Conservation (phyloP, 1,140 invertebrate genomes). For the Pomacea maculata region DNA sequence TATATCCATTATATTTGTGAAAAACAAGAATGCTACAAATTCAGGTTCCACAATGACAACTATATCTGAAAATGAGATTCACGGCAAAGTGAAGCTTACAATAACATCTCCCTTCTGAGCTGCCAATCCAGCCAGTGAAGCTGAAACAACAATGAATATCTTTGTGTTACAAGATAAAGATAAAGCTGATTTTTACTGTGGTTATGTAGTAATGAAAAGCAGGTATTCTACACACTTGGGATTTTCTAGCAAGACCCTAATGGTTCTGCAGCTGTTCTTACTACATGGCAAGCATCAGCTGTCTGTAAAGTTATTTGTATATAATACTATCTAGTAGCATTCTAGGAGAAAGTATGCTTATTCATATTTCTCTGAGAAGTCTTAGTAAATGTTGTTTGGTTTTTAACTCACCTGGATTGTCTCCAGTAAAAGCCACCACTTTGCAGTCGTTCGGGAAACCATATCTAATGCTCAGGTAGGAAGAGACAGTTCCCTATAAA, state of each 20-base stretch:
- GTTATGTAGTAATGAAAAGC: too few relatives aligned
- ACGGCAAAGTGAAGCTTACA: conserved; percentile 65
- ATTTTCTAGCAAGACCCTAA: too few relatives aligned
- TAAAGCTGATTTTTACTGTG: too few relatives aligned
- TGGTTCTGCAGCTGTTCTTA: too few relatives aligned
- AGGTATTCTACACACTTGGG: too few relatives aligned
- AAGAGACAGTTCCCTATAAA: conserved; percentile 74
- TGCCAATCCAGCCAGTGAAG: conserved; percentile 78
- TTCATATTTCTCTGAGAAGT: neutral
- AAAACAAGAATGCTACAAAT: neutral
- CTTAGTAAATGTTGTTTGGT: neutral
- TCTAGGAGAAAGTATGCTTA: too few relatives aligned
- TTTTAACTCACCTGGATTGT: conserved; percentile 75
- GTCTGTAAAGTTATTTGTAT: too few relatives aligned
- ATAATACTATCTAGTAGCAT: too few relatives aligned
- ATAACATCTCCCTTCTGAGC: conserved; percentile 83
- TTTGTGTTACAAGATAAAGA: neutral
- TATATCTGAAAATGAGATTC: neutral
- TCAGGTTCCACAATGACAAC: neutral
- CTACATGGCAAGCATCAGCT: too few relatives aligned
- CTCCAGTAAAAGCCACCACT: conserved; percentile 91
- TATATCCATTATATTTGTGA: neutral
- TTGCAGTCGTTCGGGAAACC: conserved; percentile 82
- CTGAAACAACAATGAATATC: conserved; percentile 39
- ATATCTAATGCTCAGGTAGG: conserved; percentile 86